Evolutionary conservation across 2,888 invertebrate species (phyloP), one percentile per base, ranked within the genome.

Genomic region (Apamea sordens): DNA sequence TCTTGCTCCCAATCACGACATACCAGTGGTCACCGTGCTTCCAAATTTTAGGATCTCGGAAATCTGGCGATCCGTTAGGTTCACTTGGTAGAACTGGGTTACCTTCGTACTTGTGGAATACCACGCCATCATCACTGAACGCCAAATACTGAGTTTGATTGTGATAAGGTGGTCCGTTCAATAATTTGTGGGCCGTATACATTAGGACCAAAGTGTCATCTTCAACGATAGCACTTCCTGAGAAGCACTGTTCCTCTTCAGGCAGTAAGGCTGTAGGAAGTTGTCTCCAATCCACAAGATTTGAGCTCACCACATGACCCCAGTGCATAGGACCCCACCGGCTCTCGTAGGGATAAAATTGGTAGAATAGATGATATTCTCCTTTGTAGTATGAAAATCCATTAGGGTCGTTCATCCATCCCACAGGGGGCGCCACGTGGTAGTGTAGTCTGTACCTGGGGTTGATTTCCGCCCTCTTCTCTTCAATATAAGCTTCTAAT

Each of bases 321-420:
- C 97, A 97, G 79, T 97, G 97, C 95, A 97, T 97, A 0, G 96
- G 95, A 0, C 96, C 96, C 96, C 95, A 96, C 0, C 91, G 88
- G 47, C 95, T 93, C 59, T 94, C 95, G 76, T 96, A 95, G 0
- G 97, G 97, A 84, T 97, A 96, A 83, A 94, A 97, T 88, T 97
- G 97, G 85, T 96, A 97, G 90, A 97, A 97, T 0, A 97, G 89
- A 85, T 97, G 97, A 80, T 95, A 97, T 86, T 96, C 93, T 28
- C 97, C 97, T 67, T 96, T 94, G 89, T 94, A 96, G 86, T 92
- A 97, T 0, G 96, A 95, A 88, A 97, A 96, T 13, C 97, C 97
- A 81, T 97, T 97, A 0, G 97, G 97, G 79, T 97, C 97, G 86
- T 97, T 97, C 91, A 97, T 96, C 97, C 97, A 97, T 24, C 97